These are phyloP conservation scores for Pteronura brasiliensis DNA, from an alignment of 2,113 vertebrate species.

Conservation along the genomic window DNA sequence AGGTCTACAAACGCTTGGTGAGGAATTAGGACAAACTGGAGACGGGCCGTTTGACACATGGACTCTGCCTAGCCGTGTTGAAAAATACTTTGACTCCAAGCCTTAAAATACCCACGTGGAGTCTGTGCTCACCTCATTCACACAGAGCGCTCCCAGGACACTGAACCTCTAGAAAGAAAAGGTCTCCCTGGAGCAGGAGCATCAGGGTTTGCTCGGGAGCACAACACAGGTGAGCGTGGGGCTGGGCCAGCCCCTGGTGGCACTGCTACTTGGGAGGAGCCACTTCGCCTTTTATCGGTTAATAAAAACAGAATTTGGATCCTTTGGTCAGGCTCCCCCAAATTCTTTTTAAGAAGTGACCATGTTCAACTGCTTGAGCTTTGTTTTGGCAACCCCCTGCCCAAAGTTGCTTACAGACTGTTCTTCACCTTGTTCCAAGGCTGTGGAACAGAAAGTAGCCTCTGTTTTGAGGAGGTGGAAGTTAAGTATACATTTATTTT, in stretches of 20 bases:
- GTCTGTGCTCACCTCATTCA: slow-evolving; percentile 72
- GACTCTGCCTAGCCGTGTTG: slow-evolving; percentile 55
- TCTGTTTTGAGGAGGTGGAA: slow-evolving; percentile 77
- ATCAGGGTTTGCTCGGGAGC: slow-evolving; percentile 41
- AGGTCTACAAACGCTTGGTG: slow-evolving; percentile 48
- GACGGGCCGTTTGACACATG: slow-evolving; percentile 48
- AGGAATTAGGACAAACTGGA: slow-evolving; percentile 64
- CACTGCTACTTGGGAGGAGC: slow-evolving; percentile 62
- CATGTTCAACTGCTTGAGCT: slow-evolving; percentile 65
- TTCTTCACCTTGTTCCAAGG: slow-evolving; percentile 66
- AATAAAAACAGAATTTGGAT: slow-evolving; percentile 44
- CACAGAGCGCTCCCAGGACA: slow-evolving; percentile 54
- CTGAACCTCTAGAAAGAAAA: slow-evolving; percentile 48
- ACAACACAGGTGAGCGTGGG: slow-evolving; percentile 19
- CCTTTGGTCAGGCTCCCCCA: slow-evolving; percentile 52
- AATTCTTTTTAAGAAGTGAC: slow-evolving; percentile 54
- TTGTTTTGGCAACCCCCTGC: slow-evolving; percentile 64
- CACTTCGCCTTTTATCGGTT: slow-evolving; percentile 42
- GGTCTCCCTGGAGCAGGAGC: slow-evolving; percentile 34
- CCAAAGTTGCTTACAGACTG: slow-evolving; percentile 65
- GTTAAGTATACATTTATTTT: slow-evolving; percentile 76
- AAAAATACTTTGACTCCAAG: slow-evolving; percentile 74
- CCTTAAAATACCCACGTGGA: slow-evolving; percentile 78
- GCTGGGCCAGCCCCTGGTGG: neutral
- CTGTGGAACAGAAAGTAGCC: slow-evolving; percentile 71